A percentile compares a stretch with the other conserved stretches of the same genome.
Conservation (phyloP, 2,797 vertebrate species). For the Spheniscus humboldti region DNA sequence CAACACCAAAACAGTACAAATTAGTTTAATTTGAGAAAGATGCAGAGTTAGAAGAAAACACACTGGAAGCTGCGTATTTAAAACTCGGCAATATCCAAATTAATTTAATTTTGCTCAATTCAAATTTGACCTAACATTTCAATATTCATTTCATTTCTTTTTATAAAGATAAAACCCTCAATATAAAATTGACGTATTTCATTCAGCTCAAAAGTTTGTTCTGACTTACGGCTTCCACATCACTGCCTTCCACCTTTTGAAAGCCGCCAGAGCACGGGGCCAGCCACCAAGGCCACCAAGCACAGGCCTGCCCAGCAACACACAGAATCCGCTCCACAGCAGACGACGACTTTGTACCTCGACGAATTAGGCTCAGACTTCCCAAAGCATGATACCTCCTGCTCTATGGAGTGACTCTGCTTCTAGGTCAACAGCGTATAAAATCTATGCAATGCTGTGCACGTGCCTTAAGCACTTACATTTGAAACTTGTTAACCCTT, state of each 20-base stretch:
- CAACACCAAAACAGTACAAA: neutral
- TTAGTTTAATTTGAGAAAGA: neutral
- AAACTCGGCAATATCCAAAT: neutral
- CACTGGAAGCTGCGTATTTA: neutral
- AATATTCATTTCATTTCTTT: neutral
- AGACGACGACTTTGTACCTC: neutral
- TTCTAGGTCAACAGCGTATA: neutral
- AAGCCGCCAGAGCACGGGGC: neutral
- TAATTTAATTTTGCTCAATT: neutral
- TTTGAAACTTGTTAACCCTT: neutral
- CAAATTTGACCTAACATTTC: neutral
- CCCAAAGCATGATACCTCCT: neutral
- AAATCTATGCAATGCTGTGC: neutral
- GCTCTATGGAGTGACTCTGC: neutral
- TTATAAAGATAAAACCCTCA: neutral
- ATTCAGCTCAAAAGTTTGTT: neutral
- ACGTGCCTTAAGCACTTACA: neutral
- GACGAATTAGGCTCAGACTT: neutral
- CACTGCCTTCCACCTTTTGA: neutral
- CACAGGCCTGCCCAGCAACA: neutral
- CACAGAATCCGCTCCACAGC: neutral
- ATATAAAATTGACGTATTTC: neutral
- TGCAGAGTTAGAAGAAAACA: neutral
- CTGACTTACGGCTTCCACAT: neutral
- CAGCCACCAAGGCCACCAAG: neutral